A percentile compares a stretch with the other conserved stretches of the same genome.
Conservation (phyloP, 2,888 invertebrate species). For the Petrophora chlorosata region DNA sequence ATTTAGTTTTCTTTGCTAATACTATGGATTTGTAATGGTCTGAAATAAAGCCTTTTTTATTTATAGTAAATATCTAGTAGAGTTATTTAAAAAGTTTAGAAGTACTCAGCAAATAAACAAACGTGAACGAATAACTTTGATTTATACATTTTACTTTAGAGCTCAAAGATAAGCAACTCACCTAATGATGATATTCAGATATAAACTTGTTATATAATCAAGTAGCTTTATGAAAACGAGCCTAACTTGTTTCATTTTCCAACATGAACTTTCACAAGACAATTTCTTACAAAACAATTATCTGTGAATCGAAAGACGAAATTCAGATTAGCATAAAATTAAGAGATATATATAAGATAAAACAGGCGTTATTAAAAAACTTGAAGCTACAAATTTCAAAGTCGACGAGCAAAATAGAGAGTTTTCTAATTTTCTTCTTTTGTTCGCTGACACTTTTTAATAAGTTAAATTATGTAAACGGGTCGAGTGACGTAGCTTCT, state of each 20-base stretch:
- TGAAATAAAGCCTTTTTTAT: too few species aligned
- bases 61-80: too few species aligned
- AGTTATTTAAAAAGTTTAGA: too few species aligned
- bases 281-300: conserved; percentile 12
- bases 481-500: conserved; percentile 52
- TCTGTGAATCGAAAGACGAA: conserved; percentile 14
- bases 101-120: too few species aligned
- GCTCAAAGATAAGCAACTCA: too few species aligned
- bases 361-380: conserved; percentile 58
- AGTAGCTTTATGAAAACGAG: too few species aligned
- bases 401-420: conserved; percentile 56
- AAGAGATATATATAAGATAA: conserved; percentile 35
- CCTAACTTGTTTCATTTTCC: not conserved
- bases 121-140: too few species aligned
- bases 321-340: conserved; percentile 28
- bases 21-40: too few species aligned
- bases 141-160: too few species aligned
- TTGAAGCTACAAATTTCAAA: conserved; percentile 53
- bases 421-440: conserved; percentile 60
- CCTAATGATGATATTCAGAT: too few species aligned
- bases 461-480: conserved; percentile 74
- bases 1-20: too few species aligned
- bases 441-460: conserved; percentile 73
- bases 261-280: conserved; percentile 11
- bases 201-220: too few species aligned